Base-by-base conservation (phyloP, 2,797 vertebrate species). In the Pseudochirops cupreus region DNA sequence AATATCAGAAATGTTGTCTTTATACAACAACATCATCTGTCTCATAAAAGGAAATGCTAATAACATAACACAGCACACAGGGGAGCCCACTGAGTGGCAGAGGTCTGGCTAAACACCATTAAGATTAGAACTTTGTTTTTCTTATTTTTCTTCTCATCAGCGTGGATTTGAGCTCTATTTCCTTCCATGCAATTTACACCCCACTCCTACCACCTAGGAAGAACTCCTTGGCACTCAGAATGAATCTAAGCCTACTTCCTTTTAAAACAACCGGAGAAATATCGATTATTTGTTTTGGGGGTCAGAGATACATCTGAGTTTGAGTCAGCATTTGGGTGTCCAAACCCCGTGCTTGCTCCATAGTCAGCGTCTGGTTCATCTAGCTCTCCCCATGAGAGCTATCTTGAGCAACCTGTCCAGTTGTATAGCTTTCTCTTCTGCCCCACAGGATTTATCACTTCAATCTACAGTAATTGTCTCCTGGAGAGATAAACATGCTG, bases 121-220 rank as follows among this genome's bases (percentile, higher is more conserved):
- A 50, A 94, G 50, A 94, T 62, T 2, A 59, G 91, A 59, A 52
- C 67, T 56, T 91, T 39, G 16, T 50, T 92, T 31, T 59, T 95
- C 94, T 94, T 90, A 26, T 53, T 92, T 92, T 94, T 28, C 91
- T 91, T 93, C 74, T 94, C 91, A 94, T 95, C 91, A 82, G 94
- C n/a, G 24, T 55, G 56, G 93, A 95, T 89, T 39, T 74, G 62
- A 96, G n/a, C 74, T 59, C 74, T 52, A 89, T 95, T 95, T 62
- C 74, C 90, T 93, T 90, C 11, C 54, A 31, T 2, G 29, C 33
- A 57, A 92, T 31, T 21, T 46, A 0, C 46, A 50, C 39, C 62
- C 62, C 33, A 74, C 33, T 74, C 33, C 33, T 74, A 46, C 5
- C 92, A 67, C 59, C 31, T 67, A 52, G 92, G 46, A 91, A 74